These are phyloP conservation scores for Nudaria mundana DNA, from an alignment of 2,888 invertebrate species.

Conservation along the genomic window DNA sequence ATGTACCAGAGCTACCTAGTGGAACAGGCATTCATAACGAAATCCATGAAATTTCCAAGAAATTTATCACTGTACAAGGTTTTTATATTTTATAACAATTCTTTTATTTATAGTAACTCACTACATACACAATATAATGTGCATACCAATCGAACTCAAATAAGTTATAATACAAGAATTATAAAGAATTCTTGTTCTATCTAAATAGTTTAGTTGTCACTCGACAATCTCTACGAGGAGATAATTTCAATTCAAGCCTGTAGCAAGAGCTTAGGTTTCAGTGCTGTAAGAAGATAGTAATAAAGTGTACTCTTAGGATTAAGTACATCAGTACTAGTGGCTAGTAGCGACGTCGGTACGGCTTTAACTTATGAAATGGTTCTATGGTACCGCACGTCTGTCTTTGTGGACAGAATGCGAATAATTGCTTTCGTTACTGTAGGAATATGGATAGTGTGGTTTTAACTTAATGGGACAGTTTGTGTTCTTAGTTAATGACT, in stretches of 20 bases:
- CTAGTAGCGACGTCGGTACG: constrained; percentile 63
- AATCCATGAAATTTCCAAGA: constrained; percentile 25
- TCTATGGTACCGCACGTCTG: constrained; percentile 54
- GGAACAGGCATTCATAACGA: constrained; percentile 22
- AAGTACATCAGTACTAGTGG: constrained; percentile 74
- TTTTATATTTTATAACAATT: constrained; percentile 35
- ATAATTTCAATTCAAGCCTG: constrained; percentile 45
- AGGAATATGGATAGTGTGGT: constrained; percentile 62
- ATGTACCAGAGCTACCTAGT: constrained; percentile 19
- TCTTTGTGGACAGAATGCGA: constrained; percentile 67
- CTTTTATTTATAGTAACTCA: no score
- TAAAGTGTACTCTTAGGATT: constrained; percentile 66
- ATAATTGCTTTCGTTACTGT: constrained; percentile 66
- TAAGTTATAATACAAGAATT: no score
- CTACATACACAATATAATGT: no score
- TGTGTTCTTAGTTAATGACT: constrained; percentile 70
- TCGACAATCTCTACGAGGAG: constrained; percentile 39
- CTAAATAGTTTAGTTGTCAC: constrained; percentile 33
- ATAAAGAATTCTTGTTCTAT: no score
- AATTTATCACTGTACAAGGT: constrained; percentile 27
- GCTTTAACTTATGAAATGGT: constrained; percentile 72
- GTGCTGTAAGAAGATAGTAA: constrained; percentile 56
- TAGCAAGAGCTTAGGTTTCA: constrained; percentile 50
- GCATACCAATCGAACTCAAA: no score
- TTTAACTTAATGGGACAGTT: constrained; percentile 63